Percentiles rank a stretch among this genome's conserved stretches.
These are phyloP conservation scores for Anticlea derivata DNA, from an alignment of 2,888 invertebrate genomes.

Conservation along the genomic window DNA sequence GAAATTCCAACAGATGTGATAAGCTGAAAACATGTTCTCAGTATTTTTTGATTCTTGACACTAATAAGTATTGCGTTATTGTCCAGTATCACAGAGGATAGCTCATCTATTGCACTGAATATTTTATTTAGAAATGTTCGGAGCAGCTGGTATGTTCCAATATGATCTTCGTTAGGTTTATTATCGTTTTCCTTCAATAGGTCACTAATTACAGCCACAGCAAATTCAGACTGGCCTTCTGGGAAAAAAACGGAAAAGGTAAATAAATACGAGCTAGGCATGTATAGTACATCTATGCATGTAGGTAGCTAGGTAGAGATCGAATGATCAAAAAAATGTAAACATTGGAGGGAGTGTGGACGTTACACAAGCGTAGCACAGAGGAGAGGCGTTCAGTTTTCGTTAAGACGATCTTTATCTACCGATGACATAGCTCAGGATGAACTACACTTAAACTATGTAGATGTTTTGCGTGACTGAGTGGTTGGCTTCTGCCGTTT, in stretches of 20 bases:
- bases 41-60: conserved; percentile 86
- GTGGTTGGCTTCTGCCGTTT: too few species aligned
- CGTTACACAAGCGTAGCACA: too few species aligned
- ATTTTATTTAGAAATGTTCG: conserved; percentile 72
- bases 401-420: too few species aligned
- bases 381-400: too few species aligned
- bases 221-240: conserved; percentile 59
- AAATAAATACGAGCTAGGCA: too few species aligned
- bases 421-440: too few species aligned
- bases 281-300: too few species aligned
- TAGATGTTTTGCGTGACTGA: too few species aligned
- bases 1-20: conserved; percentile 86
- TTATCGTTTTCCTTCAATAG: conserved; percentile 24
- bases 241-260: conserved; percentile 35
- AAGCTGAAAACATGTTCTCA: conserved; percentile 85
- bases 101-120: conserved; percentile 67
- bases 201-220: conserved; percentile 38
- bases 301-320: too few species aligned
- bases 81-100: conserved; percentile 53
- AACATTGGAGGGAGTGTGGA: too few species aligned
- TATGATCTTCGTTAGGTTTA: conserved; percentile 20
- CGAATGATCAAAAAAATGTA: too few species aligned
- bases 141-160: conserved; percentile 44
- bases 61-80: conserved; percentile 80
- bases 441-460: too few species aligned